Evolutionary conservation across 2,113 vertebrate species (phyloP), one percentile per base, ranked within the genome.

Genomic region (Phalacrocorax aristotelis): DNA sequence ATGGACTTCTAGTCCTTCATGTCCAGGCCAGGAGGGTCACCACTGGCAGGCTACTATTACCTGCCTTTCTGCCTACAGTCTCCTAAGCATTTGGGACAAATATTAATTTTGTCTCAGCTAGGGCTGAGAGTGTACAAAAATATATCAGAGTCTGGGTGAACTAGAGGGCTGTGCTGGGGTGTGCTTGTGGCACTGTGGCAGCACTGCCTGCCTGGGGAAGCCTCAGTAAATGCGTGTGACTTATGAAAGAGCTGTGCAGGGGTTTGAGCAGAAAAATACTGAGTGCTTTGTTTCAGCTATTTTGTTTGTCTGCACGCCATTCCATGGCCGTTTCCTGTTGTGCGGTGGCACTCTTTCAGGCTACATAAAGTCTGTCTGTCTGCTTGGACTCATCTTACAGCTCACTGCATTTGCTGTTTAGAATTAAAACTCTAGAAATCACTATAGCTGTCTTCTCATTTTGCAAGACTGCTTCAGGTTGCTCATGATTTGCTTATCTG

Each of bases 251-350:
- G 9, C 30, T 54, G 40, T 27, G 8, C 21, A 38, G 32, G 23
- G 8, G 11, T 4, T 48, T 61, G 55, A 48, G 23, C 38, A 52
- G 51, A 66, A 55, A 78, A 78, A n/a, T 10, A 7, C 5, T 0
- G 1, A 68, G 17, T 8, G 2, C 27, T 66, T 66, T 11, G 23
- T 25, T 57, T 44, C n/a, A 30, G 13, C 21, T 54, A 1, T 54
- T 89, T 81, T 32, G 15, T 17, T 55, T 1, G 2, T 36, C 48
- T 66, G 44, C 44, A 44, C 7, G 44, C 16, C 58, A 27, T 18
- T 38, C 26, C 40, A 9, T 0, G 9, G 15, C 34, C 0, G 0
- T 76, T 9, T 27, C 11, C 14, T 48, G 19, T 25, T 66, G 11
- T 48, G 36, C 15, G 3, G 1, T 9, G 62, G 40, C 57, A 22